Evolutionary conservation across 2,113 vertebrate genomes (phyloP), one percentile per base, ranked within the genome.

Genomic region (Rana temporaria): DNA sequence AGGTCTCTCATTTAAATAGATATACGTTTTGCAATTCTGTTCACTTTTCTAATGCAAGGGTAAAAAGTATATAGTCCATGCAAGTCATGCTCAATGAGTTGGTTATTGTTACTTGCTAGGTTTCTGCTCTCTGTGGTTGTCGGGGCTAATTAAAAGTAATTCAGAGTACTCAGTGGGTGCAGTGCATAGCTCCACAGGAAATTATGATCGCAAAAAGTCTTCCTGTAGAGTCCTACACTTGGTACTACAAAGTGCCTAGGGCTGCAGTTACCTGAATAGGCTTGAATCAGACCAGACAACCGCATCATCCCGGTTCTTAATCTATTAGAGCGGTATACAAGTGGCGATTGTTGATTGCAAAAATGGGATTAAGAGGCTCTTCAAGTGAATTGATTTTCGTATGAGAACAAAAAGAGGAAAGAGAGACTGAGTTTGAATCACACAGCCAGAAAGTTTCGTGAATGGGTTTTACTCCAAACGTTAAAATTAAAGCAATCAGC

Each of bases 351-450:
- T 99, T 96, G 96, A 96, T 93, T 95, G 95, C 93, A 96, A 97
- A 97, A 96, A 96, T 94, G 92, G 96, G 97, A 99, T 99, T 99
- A 98, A 98, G 96, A 95, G 95, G 94, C 95, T 97, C 97, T 98
- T 98, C 95, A 96, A 97, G 96, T 93, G 96, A 97, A 97, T 97
- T 97, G 96, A 97, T 98, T 99, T 98, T 98, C 96, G 95, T 95
- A 93, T 95, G 96, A 96, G 96, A 97, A 97, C 96, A 98, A 99
- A 98, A 93, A 95, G 91, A 62, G 90, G 90, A 88, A 92, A 92
- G 90, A 92, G 91, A 92, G 91, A 89, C 88, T 88, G 91, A 90
- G 89, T 90, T 95, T 97, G 95, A 97, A 96, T 97, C 96, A 94
- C 96, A 95, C 94, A 95, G 95, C 93, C 92, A 94, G 93, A 95